Percentiles rank a stretch among this genome's conserved stretches.
Evolutionary conservation across 2,113 vertebrate genomes (phyloP).

Genomic region (Nothocercus julius): DNA sequence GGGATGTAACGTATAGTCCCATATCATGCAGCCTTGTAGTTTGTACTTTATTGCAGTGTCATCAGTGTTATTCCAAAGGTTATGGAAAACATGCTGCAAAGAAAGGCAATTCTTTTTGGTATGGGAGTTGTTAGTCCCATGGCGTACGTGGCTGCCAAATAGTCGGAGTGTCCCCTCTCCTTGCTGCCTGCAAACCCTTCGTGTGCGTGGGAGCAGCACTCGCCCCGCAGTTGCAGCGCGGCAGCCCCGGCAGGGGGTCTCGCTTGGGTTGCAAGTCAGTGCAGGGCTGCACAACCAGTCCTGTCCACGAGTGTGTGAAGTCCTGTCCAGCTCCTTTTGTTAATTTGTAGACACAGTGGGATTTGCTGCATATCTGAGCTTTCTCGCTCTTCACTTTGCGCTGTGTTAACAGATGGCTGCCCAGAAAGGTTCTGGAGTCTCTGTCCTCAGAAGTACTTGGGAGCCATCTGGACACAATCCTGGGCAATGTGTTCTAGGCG

Average conservation of each 20-base stretch:
- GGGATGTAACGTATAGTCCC: background rate
- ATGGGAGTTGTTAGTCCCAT: conserved; percentile 1
- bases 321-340: background rate
- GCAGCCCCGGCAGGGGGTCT: background rate
- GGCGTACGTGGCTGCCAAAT: background rate
- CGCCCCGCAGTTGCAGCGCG: background rate
- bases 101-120: background rate
- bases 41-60: background rate
- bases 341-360: background rate
- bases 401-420: background rate
- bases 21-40: background rate
- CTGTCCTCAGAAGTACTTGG: too few relatives aligned
- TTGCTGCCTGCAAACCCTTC: background rate
- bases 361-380: background rate
- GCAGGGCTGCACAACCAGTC: background rate
- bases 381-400: background rate
- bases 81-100: background rate
- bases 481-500: too few relatives aligned
- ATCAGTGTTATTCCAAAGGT: background rate
- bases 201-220: background rate
- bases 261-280: background rate
- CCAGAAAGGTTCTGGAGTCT: too few relatives aligned
- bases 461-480: too few relatives aligned
- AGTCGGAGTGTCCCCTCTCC: background rate
- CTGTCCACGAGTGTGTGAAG: background rate